These are phyloP conservation scores for Listronotus bonariensis DNA, from an alignment of 1,140 invertebrate species.

Conservation along the genomic window DNA sequence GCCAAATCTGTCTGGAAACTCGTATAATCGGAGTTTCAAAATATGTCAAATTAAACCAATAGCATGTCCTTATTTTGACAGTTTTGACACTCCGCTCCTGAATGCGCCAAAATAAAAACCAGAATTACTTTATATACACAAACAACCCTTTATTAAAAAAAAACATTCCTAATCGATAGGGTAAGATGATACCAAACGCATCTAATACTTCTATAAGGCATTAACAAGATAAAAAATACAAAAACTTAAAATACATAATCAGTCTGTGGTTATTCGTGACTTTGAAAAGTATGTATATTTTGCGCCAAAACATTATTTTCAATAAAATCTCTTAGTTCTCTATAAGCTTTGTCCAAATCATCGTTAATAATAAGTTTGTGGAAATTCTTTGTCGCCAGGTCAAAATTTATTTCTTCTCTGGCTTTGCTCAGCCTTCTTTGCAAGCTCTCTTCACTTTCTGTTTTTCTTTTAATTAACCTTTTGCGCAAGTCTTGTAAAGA, in stretches of 20 bases:
- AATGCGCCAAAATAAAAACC: too few relatives aligned
- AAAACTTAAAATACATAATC: too few relatives aligned
- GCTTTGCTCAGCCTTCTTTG: constrained; percentile 74
- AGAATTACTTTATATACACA: too few relatives aligned
- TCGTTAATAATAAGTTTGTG: constrained; percentile 92
- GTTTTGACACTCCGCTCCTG: too few relatives aligned
- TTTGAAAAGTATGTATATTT: neutral
- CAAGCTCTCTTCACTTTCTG: constrained; percentile 88
- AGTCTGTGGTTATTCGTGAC: too few relatives aligned
- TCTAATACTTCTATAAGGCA: too few relatives aligned
- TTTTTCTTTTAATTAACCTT: constrained; percentile 77
- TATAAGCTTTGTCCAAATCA: constrained; percentile 86
- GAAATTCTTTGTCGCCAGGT: constrained; percentile 79
- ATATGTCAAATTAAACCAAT: too few relatives aligned
- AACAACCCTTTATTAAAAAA: too few relatives aligned
- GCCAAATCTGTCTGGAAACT: constrained; percentile 85
- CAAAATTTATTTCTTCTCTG: constrained; percentile 80
- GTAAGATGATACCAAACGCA: too few relatives aligned
- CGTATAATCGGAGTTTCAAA: constrained; percentile 56
- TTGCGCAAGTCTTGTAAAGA: constrained; percentile 77
- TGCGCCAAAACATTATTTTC: constrained; percentile 36
- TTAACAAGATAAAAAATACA: too few relatives aligned
- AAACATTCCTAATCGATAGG: too few relatives aligned
- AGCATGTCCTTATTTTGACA: too few relatives aligned
- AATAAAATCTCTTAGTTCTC: constrained; percentile 71